Evolutionary conservation across 2,888 invertebrate genomes (phyloP).

Genomic region (Agriopis marginaria): DNA sequence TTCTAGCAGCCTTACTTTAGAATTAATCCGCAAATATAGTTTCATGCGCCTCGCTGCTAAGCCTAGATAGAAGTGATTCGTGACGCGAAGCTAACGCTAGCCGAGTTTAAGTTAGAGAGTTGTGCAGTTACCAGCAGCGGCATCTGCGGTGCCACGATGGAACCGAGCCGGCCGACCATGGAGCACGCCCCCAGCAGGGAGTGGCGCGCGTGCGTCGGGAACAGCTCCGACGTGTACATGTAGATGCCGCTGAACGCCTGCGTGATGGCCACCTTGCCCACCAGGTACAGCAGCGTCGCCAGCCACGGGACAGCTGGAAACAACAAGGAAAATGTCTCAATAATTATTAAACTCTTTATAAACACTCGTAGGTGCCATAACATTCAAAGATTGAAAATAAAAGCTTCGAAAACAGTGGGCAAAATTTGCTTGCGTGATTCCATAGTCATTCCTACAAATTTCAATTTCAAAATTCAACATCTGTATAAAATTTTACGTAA

Average conservation of each 20-base stretch:
- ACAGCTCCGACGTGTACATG: constrained; percentile 91
- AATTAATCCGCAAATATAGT: no score
- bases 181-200: constrained; percentile 90
- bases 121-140: constrained; percentile 84
- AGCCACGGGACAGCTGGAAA: constrained; percentile 70
- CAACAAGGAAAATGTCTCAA: neutral
- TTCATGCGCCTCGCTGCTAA: no score
- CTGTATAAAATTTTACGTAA: no score
- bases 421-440: no score
- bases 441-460: no score
- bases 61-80: no score
- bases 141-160: constrained; percentile 91
- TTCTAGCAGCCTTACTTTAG: no score
- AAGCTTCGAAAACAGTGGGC: no score
- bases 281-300: constrained; percentile 81
- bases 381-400: no score
- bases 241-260: constrained; percentile 89
- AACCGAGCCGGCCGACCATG: constrained; percentile 91
- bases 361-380: no score
- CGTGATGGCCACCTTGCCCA: constrained; percentile 89
- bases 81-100: no score
- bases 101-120: neutral
- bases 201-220: constrained; percentile 90
- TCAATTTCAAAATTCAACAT: no score
- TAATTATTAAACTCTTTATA: neutral